Conservation (phyloP, 2,113 vertebrate genomes). For the Numenius arquata region DNA sequence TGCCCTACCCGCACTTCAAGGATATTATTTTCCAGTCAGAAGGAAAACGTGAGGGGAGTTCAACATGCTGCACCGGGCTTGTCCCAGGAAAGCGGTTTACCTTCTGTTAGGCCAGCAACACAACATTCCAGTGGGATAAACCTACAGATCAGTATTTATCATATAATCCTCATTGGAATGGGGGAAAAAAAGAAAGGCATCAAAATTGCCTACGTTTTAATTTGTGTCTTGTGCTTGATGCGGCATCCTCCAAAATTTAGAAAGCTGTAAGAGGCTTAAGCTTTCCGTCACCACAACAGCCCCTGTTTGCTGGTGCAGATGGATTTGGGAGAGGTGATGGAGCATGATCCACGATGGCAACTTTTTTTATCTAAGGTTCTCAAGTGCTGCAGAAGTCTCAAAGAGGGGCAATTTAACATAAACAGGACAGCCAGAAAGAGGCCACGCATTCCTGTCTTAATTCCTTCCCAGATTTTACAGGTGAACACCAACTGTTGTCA, state of each 20-base stretch:
- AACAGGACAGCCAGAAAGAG: neutral
- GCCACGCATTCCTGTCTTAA: neutral
- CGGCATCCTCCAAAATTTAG: neutral
- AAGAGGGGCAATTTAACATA: neutral
- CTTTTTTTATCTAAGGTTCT: neutral
- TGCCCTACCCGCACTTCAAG: neutral
- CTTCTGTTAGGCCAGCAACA: neutral
- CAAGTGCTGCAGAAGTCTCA: neutral
- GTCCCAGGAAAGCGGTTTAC: neutral
- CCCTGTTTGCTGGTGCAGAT: fast-evolving
- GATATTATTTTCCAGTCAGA: slow-evolving; percentile 13
- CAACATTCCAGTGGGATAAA: neutral
- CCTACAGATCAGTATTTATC: neutral
- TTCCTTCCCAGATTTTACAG: neutral
- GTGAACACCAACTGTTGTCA: neutral
- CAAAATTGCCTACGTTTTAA: neutral
- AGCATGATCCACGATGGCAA: neutral
- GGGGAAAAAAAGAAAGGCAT: neutral
- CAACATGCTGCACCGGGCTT: neutral
- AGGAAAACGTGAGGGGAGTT: neutral
- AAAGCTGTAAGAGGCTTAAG: neutral
- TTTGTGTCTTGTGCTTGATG: neutral
- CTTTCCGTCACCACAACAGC: neutral
- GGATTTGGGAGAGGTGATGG: neutral
- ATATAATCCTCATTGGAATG: neutral